Evolutionary conservation across 2,797 vertebrate genomes (phyloP).

Genomic region (Oreochromis mossambicus): DNA sequence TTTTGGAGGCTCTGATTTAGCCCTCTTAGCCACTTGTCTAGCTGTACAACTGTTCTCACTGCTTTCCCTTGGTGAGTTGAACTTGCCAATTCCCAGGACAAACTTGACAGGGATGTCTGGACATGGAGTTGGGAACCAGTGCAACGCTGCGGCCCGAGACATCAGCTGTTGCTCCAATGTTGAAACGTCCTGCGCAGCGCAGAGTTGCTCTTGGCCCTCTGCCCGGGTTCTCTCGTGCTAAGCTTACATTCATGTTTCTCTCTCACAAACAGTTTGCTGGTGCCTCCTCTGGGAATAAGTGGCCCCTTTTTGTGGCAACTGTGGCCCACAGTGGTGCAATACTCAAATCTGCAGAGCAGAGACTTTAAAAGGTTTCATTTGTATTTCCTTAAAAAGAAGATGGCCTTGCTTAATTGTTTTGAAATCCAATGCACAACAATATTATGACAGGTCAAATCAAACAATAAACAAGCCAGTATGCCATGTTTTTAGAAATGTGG

Average conservation of each 20-base stretch:
- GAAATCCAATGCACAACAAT: conserved; percentile 54
- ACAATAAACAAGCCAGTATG: conserved; percentile 55
- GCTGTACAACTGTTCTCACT: conserved; percentile 59
- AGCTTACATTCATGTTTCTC: conserved; percentile 74
- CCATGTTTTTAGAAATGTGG: conserved; percentile 60
- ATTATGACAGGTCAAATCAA: conserved; percentile 61
- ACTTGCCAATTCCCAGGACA: conserved; percentile 78
- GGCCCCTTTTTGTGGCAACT: conserved; percentile 67
- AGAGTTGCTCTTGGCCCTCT: conserved; percentile 72
- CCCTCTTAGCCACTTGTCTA: conserved; percentile 60
- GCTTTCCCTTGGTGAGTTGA: conserved; percentile 70
- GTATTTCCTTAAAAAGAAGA: conserved; percentile 42
- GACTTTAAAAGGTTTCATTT: conserved; percentile 52
- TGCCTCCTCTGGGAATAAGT: conserved; percentile 62
- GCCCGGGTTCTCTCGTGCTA: conserved; percentile 71
- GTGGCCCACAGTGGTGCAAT: conserved; percentile 56
- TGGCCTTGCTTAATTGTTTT: conserved; percentile 52
- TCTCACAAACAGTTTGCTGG: conserved; percentile 70
- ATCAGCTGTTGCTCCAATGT: conserved; percentile 80
- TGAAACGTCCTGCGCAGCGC: conserved; percentile 65
- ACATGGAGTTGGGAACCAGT: conserved; percentile 71
- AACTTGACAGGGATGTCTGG: conserved; percentile 74
- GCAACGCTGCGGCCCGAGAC: conserved; percentile 65
- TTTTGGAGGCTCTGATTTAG: conserved; percentile 65
- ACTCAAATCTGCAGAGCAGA: conserved; percentile 37